phyloP scores from a whole-genome alignment of 2,797 vertebrate species.

The Falco rusticolus region DNA sequence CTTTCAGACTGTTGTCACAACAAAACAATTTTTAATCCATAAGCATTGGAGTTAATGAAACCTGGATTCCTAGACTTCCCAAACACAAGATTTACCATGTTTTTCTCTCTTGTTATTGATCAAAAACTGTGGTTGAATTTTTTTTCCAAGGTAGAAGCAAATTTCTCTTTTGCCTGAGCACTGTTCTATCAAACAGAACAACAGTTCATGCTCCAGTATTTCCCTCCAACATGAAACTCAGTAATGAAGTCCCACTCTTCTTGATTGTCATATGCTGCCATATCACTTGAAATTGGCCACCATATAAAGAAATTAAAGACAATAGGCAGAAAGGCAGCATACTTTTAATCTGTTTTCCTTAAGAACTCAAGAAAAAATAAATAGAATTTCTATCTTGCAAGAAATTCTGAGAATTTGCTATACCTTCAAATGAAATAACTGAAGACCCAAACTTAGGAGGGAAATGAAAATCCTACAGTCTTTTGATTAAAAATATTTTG shows the following conservation, averaged over 20 bases:
- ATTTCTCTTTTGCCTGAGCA: not conserved
- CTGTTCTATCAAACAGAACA: not conserved
- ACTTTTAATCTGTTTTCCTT: not conserved
- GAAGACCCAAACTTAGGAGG: not conserved
- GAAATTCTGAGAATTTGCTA: not conserved
- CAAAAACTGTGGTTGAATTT: accelerated
- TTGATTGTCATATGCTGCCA: not conserved
- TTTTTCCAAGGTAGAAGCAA: not conserved
- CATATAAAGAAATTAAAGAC: not conserved
- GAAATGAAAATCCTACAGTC: not conserved
- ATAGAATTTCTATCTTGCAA: not conserved
- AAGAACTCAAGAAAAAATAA: not conserved
- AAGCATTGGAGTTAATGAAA: not conserved
- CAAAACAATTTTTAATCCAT: not conserved
- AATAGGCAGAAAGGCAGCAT: not conserved
- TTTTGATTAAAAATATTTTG: not conserved
- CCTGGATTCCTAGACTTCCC: not conserved
- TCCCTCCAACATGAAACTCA: not conserved
- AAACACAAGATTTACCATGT: not conserved
- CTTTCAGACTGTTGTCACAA: not conserved
- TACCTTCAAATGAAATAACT: not conserved
- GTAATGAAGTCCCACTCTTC: not conserved
- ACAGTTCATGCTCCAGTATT: not conserved
- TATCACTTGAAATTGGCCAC: not conserved
- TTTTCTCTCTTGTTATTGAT: not conserved